Conservation (phyloP, 2,888 invertebrate genomes). For the Phorcus lineatus region DNA sequence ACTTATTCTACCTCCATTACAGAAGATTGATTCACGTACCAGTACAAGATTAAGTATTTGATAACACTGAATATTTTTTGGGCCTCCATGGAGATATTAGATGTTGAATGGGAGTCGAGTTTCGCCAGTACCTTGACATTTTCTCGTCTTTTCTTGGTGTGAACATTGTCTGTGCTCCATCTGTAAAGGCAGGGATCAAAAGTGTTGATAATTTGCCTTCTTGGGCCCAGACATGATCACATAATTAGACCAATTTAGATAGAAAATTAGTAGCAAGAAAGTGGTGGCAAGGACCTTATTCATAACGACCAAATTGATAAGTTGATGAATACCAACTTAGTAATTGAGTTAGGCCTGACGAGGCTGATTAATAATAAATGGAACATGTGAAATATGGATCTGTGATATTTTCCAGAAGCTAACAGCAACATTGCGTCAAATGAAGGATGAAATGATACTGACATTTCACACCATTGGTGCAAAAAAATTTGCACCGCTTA, state of each 20-base stretch:
- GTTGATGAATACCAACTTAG: background rate
- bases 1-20: background rate
- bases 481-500: too few relatives aligned
- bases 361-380: too few relatives aligned
- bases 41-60: constrained; percentile 11
- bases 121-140: background rate
- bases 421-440: too few relatives aligned
- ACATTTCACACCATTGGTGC: too few relatives aligned
- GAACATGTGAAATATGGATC: too few relatives aligned
- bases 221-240: background rate
- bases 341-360: too few relatives aligned
- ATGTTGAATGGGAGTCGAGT: background rate
- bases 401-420: too few relatives aligned
- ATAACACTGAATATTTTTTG: constrained; percentile 13
- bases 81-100: background rate
- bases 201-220: background rate
- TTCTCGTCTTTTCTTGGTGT: background rate
- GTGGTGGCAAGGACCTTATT: background rate
- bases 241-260: constrained; percentile 9
- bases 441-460: too few relatives aligned
- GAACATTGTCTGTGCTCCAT: background rate
- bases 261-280: constrained; percentile 1
- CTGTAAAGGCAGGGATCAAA: background rate
- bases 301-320: background rate
- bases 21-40: constrained; percentile 12